These are phyloP conservation scores for Oegoconia quadripuncta DNA, from an alignment of 2,888 invertebrate genomes.

Conservation along the genomic window DNA sequence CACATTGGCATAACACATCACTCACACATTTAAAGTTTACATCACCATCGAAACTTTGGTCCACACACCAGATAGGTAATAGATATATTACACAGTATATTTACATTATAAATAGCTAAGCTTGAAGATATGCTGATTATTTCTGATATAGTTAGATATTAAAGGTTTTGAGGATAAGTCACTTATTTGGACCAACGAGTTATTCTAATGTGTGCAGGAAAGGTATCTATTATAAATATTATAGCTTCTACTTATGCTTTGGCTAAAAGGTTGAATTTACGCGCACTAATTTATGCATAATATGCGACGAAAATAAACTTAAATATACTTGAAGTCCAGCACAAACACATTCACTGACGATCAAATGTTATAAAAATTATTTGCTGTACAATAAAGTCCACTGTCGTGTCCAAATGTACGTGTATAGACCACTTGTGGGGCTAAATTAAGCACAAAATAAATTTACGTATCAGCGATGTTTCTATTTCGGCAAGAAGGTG, in stretches of 20 bases:
- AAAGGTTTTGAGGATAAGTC: conserved; percentile 53
- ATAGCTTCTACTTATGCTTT: conserved; percentile 23
- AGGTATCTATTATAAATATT: conserved; percentile 17
- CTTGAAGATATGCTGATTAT: conserved; percentile 28
- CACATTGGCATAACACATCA: too few relatives aligned
- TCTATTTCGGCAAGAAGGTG: conserved; percentile 27
- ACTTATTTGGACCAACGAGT: conserved; percentile 62
- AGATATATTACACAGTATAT: conserved; percentile 22
- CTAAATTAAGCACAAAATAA: conserved; percentile 30
- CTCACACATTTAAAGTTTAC: too few relatives aligned
- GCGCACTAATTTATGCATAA: conserved; percentile 31
- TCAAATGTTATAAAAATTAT: conserved; percentile 20
- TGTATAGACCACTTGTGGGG: conserved; percentile 9
- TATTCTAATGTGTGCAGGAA: conserved; percentile 29
- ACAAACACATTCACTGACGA: conserved; percentile 45
- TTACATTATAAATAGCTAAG: conserved; percentile 31
- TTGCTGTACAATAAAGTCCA: conserved; percentile 8
- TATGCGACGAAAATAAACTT: conserved; percentile 51
- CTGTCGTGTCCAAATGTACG: conserved; percentile 27
- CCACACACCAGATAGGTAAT: conserved; percentile 38
- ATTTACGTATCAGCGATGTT: conserved; percentile 44
- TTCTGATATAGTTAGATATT: conserved; percentile 46
- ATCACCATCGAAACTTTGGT: conserved; percentile 43
- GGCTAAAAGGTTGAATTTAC: conserved; percentile 28
- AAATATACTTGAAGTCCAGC: conserved; percentile 43